phyloP scores from a whole-genome alignment of 2,797 vertebrate genomes.

The Notoglanidium macrostoma region DNA sequence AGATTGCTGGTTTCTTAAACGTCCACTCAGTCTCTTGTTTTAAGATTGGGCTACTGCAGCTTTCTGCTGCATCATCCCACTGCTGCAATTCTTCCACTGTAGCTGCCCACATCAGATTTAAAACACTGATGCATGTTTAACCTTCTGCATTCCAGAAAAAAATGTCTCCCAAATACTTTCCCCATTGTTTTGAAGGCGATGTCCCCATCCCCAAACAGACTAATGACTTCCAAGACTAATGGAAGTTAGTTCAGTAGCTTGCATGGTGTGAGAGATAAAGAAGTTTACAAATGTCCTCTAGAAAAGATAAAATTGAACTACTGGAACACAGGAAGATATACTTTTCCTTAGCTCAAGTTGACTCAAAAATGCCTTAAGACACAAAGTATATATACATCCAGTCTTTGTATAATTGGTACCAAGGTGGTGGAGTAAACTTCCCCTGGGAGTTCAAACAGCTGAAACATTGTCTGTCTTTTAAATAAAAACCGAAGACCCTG shows the following conservation, averaged over 20 bases:
- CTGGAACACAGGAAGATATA: no score
- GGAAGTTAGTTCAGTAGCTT: no score
- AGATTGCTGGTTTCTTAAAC: background rate
- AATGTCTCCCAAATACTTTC: no score
- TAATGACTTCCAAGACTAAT: no score
- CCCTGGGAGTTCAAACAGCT: background rate
- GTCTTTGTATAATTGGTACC: background rate
- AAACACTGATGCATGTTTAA: background rate
- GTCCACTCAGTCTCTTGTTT: background rate
- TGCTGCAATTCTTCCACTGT: background rate
- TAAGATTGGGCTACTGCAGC: background rate
- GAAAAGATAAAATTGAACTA: no score
- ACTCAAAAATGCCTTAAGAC: no score
- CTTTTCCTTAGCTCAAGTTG: no score
- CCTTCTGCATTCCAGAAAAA: no score
- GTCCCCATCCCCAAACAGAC: no score
- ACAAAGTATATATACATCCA: background rate
- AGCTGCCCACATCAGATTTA: constrained; percentile 1
- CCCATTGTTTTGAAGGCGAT: no score
- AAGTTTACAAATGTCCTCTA: no score
- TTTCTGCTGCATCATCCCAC: background rate
- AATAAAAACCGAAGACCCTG: background rate
- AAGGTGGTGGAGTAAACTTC: background rate
- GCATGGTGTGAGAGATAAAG: no score
- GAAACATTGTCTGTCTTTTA: background rate